These are phyloP conservation scores for Coelinius sp. DNA, from an alignment of 2,888 invertebrate genomes.

Conservation along the genomic window DNA sequence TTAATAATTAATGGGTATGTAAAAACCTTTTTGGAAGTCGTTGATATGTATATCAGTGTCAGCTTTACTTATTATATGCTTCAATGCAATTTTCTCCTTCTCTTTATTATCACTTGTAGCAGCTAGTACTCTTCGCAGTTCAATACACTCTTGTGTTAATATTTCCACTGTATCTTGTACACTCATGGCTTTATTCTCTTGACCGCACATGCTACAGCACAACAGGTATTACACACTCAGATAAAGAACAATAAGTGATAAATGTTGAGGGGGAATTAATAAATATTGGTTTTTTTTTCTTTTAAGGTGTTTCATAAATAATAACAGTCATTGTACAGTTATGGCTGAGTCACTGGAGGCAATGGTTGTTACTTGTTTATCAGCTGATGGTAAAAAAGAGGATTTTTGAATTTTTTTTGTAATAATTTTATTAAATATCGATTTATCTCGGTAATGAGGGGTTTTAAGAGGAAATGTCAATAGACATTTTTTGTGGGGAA, in stretches of 20 bases:
- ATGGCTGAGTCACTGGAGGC: neutral
- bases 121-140: constrained; percentile 72
- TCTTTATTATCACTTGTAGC: constrained; percentile 67
- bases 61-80: constrained; percentile 73
- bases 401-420: neutral
- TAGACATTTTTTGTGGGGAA: too few species aligned
- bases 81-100: constrained; percentile 72
- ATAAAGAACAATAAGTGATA: neutral
- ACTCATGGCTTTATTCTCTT: constrained; percentile 59
- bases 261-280: neutral
- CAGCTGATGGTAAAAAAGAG: neutral
- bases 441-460: too few species aligned
- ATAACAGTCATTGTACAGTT: constrained; percentile 3
- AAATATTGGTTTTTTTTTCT: neutral
- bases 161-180: constrained; percentile 58
- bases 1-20: neutral
- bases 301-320: too few species aligned
- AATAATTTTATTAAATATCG: too few species aligned
- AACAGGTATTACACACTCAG: neutral
- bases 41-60: constrained; percentile 51
- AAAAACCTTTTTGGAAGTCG: constrained; percentile 66
- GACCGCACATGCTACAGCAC: constrained; percentile 42
- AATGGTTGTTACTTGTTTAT: neutral
- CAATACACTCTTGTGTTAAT: constrained; percentile 73
- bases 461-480: too few species aligned